Evolutionary conservation across 2,888 invertebrate genomes (phyloP).

Genomic region (Maniola hyperantus): DNA sequence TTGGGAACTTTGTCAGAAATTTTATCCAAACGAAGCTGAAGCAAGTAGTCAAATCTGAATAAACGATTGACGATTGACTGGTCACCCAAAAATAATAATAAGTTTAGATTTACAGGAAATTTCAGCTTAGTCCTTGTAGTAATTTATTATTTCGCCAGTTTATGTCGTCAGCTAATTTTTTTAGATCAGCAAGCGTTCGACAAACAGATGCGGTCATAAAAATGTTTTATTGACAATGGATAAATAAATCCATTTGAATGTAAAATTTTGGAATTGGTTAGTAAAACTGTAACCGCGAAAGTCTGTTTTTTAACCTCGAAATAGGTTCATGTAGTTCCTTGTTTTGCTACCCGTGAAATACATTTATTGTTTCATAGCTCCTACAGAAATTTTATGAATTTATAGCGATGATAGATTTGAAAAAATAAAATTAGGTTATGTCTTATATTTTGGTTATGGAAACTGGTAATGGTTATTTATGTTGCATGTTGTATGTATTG

Average conservation of each 20-base stretch:
- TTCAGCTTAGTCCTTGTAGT: background rate
- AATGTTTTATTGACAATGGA: conserved; percentile 10
- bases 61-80: too few relatives aligned
- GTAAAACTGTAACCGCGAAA: conserved; percentile 2
- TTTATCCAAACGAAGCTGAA: too few relatives aligned
- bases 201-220: conserved; percentile 5
- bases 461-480: conserved; percentile 3
- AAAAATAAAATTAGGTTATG: background rate
- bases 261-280: background rate
- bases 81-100: background rate
- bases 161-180: background rate
- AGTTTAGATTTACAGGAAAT: background rate
- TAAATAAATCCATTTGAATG: conserved; percentile 9
- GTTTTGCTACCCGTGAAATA: background rate
- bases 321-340: background rate
- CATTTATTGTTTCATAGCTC: background rate
- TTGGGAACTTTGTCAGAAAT: too few relatives aligned
- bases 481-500: conserved; percentile 18
- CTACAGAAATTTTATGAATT: background rate
- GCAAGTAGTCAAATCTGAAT: too few relatives aligned
- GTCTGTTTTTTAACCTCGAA: conserved; percentile 1
- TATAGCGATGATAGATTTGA: background rate
- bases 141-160: background rate
- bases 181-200: background rate
- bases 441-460: background rate